Evolutionary conservation across 1,140 invertebrate species (phyloP).

Genomic region (Colletes latitarsis): DNA sequence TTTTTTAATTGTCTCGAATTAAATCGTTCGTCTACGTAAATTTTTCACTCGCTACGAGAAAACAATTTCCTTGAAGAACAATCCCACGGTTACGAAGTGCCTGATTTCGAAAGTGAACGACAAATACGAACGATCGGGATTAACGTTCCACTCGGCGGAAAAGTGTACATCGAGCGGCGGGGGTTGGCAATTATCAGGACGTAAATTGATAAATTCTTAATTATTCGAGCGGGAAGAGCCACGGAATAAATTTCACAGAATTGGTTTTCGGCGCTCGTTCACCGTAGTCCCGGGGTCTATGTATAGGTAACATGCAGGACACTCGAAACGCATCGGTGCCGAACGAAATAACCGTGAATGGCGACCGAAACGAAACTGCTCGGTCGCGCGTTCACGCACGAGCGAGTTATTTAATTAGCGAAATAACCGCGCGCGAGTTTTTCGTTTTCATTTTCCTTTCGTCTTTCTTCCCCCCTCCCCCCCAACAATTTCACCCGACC

Average conservation of each 20-base stretch:
- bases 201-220: constrained; percentile 34
- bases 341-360: constrained; percentile 7
- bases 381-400: constrained; percentile 22
- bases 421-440: constrained; percentile 25
- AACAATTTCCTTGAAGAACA: too few species aligned
- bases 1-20: too few species aligned
- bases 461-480: not conserved
- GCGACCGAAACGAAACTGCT: not conserved
- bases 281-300: not conserved
- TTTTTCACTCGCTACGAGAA: too few species aligned
- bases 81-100: too few species aligned
- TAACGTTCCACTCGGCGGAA: not conserved
- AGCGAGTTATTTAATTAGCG: constrained; percentile 47
- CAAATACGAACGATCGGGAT: too few species aligned
- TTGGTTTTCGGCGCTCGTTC: constrained; percentile 20
- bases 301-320: not conserved
- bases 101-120: too few species aligned
- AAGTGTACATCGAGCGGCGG: not conserved
- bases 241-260: constrained; percentile 15
- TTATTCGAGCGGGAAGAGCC: constrained; percentile 4
- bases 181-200: not conserved
- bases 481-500: not conserved
- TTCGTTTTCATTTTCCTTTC: not conserved
- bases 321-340: constrained; percentile 1
- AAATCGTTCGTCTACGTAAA: too few species aligned